Percentiles rank a stretch among this genome's conserved stretches.
These are phyloP conservation scores for Beris chalybata DNA, from an alignment of 2,888 invertebrate genomes.

Conservation along the genomic window DNA sequence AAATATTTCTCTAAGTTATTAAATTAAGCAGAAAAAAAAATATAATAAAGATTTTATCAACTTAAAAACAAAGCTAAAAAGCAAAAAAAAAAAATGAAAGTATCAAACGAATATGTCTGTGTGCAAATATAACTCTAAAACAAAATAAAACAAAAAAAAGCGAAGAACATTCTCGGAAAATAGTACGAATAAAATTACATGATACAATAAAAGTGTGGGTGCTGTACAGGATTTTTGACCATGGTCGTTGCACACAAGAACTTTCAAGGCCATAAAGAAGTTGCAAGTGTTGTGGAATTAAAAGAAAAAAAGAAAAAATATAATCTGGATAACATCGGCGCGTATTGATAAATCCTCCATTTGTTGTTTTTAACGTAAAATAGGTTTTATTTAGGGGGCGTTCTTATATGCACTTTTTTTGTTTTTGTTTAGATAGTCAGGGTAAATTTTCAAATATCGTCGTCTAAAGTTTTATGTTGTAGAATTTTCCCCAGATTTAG, in stretches of 20 bases:
- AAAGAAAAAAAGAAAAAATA: conserved; percentile 23
- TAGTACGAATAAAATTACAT: conserved; percentile 20
- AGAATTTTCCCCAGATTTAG: not conserved
- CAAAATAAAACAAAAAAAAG: conserved; percentile 22
- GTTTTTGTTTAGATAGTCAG: conserved; percentile 13
- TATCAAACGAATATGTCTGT: conserved; percentile 41
- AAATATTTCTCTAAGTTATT: conserved; percentile 2
- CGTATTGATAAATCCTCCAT: conserved; percentile 40
- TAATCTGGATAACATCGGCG: conserved; percentile 7
- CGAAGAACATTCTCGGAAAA: conserved; percentile 31
- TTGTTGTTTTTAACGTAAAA: not conserved
- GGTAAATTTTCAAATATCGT: too few species aligned
- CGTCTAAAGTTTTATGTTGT: not conserved
- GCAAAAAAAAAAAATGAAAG: conserved; percentile 37
- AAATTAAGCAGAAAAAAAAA: conserved; percentile 7
- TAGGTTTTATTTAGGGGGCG: not conserved
- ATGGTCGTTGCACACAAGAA: conserved; percentile 34
- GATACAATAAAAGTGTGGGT: conserved; percentile 40
- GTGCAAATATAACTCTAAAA: conserved; percentile 33
- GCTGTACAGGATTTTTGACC: conserved; percentile 46
- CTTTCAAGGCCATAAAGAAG: not conserved
- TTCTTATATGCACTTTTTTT: conserved; percentile 9
- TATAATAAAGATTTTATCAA: conserved; percentile 16
- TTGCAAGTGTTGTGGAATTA: conserved; percentile 23
- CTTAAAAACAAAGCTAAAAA: conserved; percentile 5